Conservation (phyloP, 30 jellyfish, hydroid and myxozoan species). For the Turritopsis dohrnii region DNA sequence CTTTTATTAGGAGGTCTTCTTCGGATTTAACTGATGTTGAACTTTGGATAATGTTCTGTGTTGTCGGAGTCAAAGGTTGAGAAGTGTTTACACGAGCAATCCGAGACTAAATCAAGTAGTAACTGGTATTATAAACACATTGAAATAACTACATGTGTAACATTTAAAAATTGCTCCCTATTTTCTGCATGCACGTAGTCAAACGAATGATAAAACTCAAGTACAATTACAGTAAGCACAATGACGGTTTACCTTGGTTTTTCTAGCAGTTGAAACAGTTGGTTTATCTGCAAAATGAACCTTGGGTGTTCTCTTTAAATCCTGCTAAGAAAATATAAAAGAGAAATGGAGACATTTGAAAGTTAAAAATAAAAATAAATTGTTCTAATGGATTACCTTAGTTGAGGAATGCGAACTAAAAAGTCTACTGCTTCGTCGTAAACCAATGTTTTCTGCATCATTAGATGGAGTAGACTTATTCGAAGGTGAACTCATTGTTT, state of each 20-base stretch:
- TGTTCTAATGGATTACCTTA: conserved; percentile 1
- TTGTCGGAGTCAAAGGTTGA: conserved; percentile 80
- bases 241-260: conserved; percentile 44
- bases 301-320: conserved; percentile 45
- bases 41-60: conserved; percentile 73
- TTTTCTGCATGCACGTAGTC: neutral
- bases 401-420: conserved; percentile 59
- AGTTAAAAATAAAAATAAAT: neutral
- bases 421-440: conserved; percentile 85
- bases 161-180: too few species aligned
- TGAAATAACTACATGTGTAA: too few species aligned
- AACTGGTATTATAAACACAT: too few species aligned
- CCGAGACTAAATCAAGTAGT: conserved; percentile 44
- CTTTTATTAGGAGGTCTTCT: conserved; percentile 33
- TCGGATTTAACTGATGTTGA: conserved; percentile 39
- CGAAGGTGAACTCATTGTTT: conserved; percentile 37
- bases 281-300: conserved; percentile 54
- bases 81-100: conserved; percentile 58
- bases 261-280: conserved; percentile 32
- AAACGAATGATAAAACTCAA: neutral
- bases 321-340: conserved; percentile 31
- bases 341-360: neutral
- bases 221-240: neutral
- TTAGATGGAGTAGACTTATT: conserved; percentile 53
- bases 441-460: conserved; percentile 24